Conservation (phyloP, 2,113 vertebrate genomes). For the Nematolebias whitei region DNA sequence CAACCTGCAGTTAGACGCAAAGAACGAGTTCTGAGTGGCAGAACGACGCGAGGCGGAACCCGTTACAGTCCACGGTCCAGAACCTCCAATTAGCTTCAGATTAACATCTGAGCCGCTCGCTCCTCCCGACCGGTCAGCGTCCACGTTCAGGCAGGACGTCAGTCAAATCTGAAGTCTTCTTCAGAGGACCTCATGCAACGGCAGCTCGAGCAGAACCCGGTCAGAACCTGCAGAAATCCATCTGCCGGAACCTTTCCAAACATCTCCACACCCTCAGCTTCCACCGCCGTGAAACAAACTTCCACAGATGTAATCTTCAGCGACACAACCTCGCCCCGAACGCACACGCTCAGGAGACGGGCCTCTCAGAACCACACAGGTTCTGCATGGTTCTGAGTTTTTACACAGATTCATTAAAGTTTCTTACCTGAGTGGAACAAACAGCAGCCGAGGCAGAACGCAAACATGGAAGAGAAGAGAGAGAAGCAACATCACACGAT, state of each 20-base stretch:
- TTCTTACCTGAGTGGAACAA: conserved; percentile 50
- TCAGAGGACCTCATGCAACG: neutral
- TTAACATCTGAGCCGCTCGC: neutral
- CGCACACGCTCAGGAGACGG: neutral
- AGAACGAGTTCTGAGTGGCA: conserved; percentile 1
- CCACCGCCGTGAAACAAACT: conserved; percentile 5
- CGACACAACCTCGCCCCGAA: conserved; percentile 4
- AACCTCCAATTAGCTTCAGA: neutral
- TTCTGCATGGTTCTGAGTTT: neutral
- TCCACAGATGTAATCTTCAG: conserved; percentile 12
- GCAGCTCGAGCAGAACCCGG: neutral
- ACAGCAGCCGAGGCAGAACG: neutral
- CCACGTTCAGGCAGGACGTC: neutral
- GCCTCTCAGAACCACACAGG: neutral
- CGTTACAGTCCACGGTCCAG: neutral
- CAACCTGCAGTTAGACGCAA: conserved; percentile 14
- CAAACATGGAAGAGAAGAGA: conserved; percentile 47
- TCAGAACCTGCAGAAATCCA: conserved; percentile 8
- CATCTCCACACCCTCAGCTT: conserved; percentile 21
- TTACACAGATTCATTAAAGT: neutral
- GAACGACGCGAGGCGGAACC: neutral
- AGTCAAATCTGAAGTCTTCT: too few relatives aligned
- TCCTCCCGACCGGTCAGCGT: neutral
- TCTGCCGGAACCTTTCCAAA: too few relatives aligned
- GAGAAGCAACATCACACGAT: neutral